Evolutionary conservation across 2,113 vertebrate genomes (phyloP).

Genomic region (Silurus meridionalis): DNA sequence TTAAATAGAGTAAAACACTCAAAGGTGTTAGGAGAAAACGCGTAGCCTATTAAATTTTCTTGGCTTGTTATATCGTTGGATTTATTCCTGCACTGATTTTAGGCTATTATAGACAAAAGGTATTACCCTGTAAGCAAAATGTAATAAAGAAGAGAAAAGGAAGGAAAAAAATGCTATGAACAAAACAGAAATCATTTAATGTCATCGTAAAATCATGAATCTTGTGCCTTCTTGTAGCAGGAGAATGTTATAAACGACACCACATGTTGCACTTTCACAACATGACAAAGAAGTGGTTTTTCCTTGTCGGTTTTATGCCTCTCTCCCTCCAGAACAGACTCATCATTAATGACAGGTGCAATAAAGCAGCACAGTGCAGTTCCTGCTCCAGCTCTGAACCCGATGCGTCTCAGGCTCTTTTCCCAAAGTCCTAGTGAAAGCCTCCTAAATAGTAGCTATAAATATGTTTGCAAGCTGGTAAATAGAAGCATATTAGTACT

Average conservation of each 20-base stretch:
- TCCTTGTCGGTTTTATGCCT: background rate
- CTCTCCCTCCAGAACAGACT: background rate
- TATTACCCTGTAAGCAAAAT: background rate
- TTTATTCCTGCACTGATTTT: background rate
- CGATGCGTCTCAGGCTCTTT: background rate
- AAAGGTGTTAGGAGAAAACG: background rate
- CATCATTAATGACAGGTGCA: constrained; percentile 10
- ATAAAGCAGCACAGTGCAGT: constrained; percentile 5
- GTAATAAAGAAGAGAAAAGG: background rate
- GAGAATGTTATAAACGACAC: background rate
- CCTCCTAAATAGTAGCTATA: no score
- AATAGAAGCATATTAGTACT: background rate
- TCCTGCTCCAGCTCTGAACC: background rate
- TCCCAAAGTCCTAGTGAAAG: background rate
- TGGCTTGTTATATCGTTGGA: background rate
- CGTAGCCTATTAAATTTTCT: background rate
- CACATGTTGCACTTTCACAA: background rate
- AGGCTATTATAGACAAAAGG: background rate
- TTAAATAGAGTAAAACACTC: background rate
- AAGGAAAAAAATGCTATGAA: background rate
- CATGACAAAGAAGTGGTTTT: background rate
- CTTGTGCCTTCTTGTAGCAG: background rate
- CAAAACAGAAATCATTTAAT: background rate
- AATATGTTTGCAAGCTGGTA: background rate
- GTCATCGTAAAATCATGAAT: background rate